Base-by-base conservation (phyloP, 1,140 invertebrate genomes). In the Holcopasites calliopsidis region DNA sequence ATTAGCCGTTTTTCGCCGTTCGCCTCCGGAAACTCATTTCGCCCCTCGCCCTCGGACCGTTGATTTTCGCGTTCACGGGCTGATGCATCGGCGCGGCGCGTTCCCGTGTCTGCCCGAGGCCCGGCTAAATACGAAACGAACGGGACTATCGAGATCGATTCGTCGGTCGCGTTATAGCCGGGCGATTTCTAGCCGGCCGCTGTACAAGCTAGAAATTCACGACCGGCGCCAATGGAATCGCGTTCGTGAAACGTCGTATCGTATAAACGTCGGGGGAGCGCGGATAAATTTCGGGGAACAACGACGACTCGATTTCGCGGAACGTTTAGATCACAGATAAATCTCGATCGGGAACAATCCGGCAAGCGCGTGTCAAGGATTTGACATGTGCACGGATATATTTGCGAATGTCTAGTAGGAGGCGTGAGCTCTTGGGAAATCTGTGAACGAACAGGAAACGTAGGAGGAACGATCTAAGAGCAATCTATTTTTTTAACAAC, bases 11-110 rank as follows among this genome's bases (percentile, higher is more conserved):
- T 82, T 82, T 84, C 80, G 80, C 66, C 77, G 35, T 50, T 71
- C 76, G 73, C 49, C 71, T 47, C 61, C 73, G 77, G 77, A 85
- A 84, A 85, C 83, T 84, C 83, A 85, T 84, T 84, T 84, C 79
- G 77, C 72, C 83, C 82, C 72, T 82, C 76, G 75, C 76, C 71
- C 72, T 62, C 65, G 68, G 60, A 71, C 61, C 80, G 80, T 82
- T 80, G 77, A 85, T 85, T 84, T 81, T 75, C 82, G 62, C 82
- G 70, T 75, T 84, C 60, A 78, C 73, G 62, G 38, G 18, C 49
- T 68, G 73, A 71, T 74, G 80, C 79, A 73, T 77, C 69, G n/a
- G 40, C 60, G 79, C 74, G 69, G 77, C 60, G 60, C 60, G 23
- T 47, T 42, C 75, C 42, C 57, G 23, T 49, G 23, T 11, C 55